Base-by-base conservation (phyloP, 2,113 vertebrate genomes). In the Ibidorhyncha struthersii region DNA sequence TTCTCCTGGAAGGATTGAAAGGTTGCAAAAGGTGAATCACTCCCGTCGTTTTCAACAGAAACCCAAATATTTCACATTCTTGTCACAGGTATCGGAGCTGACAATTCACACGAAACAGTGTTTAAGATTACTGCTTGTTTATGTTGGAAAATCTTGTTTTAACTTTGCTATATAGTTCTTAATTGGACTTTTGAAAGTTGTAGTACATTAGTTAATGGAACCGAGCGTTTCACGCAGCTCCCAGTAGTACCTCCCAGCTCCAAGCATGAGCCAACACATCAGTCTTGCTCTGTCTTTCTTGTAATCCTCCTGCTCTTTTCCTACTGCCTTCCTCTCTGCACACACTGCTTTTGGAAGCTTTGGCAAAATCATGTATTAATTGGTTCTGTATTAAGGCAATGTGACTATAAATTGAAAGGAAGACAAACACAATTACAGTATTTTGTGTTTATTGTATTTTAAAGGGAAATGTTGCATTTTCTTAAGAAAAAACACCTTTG, bases 41-140 rank as follows among this genome's bases (percentile, higher is more conserved):
- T 77, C 27, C 27, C 7, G n/a, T 10, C 7, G 22, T 72, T 89
- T 88, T 93, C 53, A 83, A 5, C 27, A 83, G 36, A 77, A 79
- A 80, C 34, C 3, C 36, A 53, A 19, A 69, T 55, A 56, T 86
- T 85, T 86, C 16, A 27, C 11, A 2, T 61, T 67, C 9, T 47
- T 0, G 0, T 90, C 49, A 22, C 21, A 80, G 19, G 27, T 50
- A 43, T 30, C 17, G 34, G 36, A 79, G 34, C 1, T 85, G 53
- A 53, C 20, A 34, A 14, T 41, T 53, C 14, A 5, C 40, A 15
- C 4, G 7, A 18, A 27, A 9, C 63, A 38, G 8, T 18, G 20
- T 71, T 88, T 59, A 9, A 79, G 58, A 23, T 49, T 36, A 38
- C 40, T 52, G 6, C 58, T 78, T 10, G 2, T 26, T 76, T 71